phyloP scores from a whole-genome alignment of 2,113 vertebrate genomes.

The Poecile atricapillus region DNA sequence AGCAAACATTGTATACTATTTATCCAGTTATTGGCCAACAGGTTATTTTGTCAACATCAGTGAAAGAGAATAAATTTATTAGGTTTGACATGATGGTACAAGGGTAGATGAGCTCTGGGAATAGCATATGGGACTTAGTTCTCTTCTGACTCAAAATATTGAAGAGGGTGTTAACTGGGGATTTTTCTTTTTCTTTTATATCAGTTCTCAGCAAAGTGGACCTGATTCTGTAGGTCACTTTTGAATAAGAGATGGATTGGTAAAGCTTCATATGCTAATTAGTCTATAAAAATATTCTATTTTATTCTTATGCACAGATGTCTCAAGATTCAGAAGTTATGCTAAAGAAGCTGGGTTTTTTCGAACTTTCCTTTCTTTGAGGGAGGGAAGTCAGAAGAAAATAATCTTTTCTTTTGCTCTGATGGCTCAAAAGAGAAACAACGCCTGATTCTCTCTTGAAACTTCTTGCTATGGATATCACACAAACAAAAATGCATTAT shows the following conservation, averaged over 20 bases:
- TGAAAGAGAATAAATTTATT: not conserved
- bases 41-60: not conserved
- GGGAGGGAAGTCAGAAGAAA: not conserved
- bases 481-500: not conserved
- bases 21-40: not conserved
- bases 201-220: not conserved
- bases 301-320: not conserved
- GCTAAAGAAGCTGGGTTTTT: not conserved
- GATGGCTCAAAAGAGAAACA: not conserved
- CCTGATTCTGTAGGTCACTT: not conserved
- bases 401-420: not conserved
- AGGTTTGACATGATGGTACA: not conserved
- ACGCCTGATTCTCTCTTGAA: not conserved
- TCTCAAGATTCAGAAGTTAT: not conserved
- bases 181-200: not conserved
- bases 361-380: not conserved
- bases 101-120: not conserved
- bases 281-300: not conserved
- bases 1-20: not conserved
- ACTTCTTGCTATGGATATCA: not conserved
- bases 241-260: not conserved
- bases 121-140: rapidly evolving
- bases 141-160: not conserved
- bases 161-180: not conserved
- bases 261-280: not conserved